Conservation (phyloP, 2,113 vertebrate genomes). For the Oryzias melastigma region DNA sequence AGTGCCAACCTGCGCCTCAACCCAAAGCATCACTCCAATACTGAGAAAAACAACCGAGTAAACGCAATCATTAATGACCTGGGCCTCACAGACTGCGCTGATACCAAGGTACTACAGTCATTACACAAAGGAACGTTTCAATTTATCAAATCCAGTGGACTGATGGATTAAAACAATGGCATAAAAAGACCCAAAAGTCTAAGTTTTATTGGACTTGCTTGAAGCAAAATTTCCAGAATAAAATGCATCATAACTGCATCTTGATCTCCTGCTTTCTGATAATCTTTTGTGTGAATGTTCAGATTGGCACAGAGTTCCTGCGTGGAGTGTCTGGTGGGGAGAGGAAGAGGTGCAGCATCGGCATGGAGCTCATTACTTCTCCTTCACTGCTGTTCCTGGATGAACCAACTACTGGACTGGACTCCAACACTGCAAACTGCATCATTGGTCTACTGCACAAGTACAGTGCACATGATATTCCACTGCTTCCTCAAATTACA, state of each 20-base stretch:
- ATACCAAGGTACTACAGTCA: slow-evolving; percentile 70
- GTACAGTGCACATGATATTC: slow-evolving; percentile 41
- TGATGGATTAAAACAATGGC: neutral
- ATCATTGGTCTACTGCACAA: slow-evolving; percentile 77
- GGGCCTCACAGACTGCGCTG: slow-evolving; percentile 74
- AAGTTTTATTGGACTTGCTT: neutral
- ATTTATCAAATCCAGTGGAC: neutral
- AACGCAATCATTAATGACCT: slow-evolving; percentile 72
- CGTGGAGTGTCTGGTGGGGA: slow-evolving; percentile 81
- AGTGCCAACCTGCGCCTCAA: slow-evolving; percentile 77
- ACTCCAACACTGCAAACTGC: slow-evolving; percentile 79
- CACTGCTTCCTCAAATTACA: neutral
- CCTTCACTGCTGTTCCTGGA: slow-evolving; percentile 81
- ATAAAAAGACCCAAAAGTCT: neutral
- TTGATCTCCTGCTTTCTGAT: neutral
- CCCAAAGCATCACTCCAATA: slow-evolving; percentile 39
- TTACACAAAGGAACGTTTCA: neutral
- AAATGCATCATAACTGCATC: neutral
- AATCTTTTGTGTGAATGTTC: slow-evolving; percentile 11
- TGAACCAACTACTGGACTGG: slow-evolving; percentile 81
- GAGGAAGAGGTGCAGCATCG: slow-evolving; percentile 82
- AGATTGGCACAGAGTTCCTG: slow-evolving; percentile 81
- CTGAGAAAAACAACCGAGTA: slow-evolving; percentile 71
- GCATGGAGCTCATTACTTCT: slow-evolving; percentile 81
- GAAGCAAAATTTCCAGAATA: neutral